Conservation (phyloP, 1,140 invertebrate species). For the Atta colombica region DNA sequence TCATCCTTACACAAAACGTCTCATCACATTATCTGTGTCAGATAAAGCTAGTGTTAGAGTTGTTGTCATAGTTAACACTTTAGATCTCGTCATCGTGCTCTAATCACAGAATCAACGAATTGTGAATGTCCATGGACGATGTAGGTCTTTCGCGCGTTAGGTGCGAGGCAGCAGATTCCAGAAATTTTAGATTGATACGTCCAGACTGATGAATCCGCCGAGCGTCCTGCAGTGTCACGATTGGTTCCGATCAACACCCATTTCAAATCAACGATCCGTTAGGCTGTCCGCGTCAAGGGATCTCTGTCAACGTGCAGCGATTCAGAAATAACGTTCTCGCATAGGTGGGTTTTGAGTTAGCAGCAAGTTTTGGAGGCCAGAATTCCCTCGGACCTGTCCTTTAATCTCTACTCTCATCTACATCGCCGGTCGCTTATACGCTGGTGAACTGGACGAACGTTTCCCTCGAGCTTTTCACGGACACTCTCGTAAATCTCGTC, state of each 20-base stretch:
- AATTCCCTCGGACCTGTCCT: constrained; percentile 65
- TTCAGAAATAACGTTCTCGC: constrained; percentile 67
- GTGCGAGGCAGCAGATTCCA: constrained; percentile 50
- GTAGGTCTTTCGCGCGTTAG: constrained; percentile 27
- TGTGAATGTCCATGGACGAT: background rate
- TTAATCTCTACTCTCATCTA: constrained; percentile 77
- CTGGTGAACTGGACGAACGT: constrained; percentile 51
- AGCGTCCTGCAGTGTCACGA: constrained; percentile 45
- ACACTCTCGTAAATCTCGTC: constrained; percentile 76
- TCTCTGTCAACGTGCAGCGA: constrained; percentile 71
- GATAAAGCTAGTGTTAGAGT: constrained; percentile 25
- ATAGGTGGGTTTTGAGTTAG: constrained; percentile 63
- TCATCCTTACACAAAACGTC: background rate
- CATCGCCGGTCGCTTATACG: constrained; percentile 66
- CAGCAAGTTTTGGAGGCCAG: constrained; percentile 60
- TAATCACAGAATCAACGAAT: background rate
- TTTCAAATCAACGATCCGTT: constrained; percentile 66
- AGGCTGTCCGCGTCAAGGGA: constrained; percentile 33
- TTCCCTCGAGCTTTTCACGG: constrained; percentile 72
- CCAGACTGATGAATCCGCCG: constrained; percentile 57
- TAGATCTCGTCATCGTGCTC: background rate
- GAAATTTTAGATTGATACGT: constrained; percentile 67
- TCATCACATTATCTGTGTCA: constrained; percentile 7
- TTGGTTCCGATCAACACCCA: constrained; percentile 53
- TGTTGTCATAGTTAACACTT: constrained; percentile 36